A percentile compares a stretch with the other conserved stretches of the same genome.
phyloP scores from a whole-genome alignment of 1,140 invertebrate species.

The Listronotus bonariensis region DNA sequence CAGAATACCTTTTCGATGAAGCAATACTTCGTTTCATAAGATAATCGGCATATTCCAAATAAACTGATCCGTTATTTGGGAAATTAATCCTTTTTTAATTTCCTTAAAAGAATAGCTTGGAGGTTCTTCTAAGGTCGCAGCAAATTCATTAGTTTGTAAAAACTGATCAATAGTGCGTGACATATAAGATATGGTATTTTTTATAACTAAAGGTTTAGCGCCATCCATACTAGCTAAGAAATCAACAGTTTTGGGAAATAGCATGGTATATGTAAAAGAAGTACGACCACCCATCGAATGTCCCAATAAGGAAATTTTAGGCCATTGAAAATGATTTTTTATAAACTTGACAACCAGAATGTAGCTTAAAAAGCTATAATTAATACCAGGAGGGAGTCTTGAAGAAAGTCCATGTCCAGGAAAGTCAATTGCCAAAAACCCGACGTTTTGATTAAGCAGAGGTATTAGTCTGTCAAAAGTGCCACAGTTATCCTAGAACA shows the following conservation, averaged over 20 bases:
- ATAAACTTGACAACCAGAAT: conserved; percentile 62
- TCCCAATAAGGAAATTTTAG: conserved; percentile 66
- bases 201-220: conserved; percentile 55
- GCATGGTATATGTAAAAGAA: conserved; percentile 61
- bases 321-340: conserved; percentile 69
- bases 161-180: conserved; percentile 56
- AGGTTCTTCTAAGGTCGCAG: conserved; percentile 56
- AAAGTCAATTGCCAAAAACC: conserved; percentile 71
- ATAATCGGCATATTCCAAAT: conserved; percentile 44
- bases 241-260: conserved; percentile 65
- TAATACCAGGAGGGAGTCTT: conserved; percentile 64
- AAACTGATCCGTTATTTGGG: conserved; percentile 40
- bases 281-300: conserved; percentile 67
- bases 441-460: conserved; percentile 61
- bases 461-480: conserved; percentile 72
- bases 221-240: conserved; percentile 67
- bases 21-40: conserved; percentile 63
- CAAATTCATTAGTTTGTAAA: conserved; percentile 55
- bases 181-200: conserved; percentile 43
- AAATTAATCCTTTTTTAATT: conserved; percentile 45
- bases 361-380: conserved; percentile 64
- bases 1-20: conserved; percentile 59
- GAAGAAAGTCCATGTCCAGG: conserved; percentile 75
- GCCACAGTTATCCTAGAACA: conserved; percentile 68
- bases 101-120: conserved; percentile 66